These are phyloP conservation scores for Danionella dracula DNA, from an alignment of 2,797 vertebrate species.

Conservation along the genomic window DNA sequence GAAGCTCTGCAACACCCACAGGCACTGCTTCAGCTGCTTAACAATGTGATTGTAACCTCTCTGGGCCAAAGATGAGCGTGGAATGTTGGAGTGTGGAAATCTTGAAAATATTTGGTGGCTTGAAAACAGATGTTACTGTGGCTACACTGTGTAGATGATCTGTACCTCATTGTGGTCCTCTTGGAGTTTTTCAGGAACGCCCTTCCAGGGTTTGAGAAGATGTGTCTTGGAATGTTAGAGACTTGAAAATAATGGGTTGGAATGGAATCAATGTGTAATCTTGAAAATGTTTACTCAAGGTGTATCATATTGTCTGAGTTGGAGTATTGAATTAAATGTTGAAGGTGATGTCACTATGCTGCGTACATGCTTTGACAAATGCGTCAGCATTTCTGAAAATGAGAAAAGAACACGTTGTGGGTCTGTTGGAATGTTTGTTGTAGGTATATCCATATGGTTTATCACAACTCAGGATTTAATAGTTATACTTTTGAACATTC, in stretches of 20 bases:
- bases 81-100: constrained; percentile 26
- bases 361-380: too few species aligned
- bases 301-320: not conserved
- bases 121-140: constrained; percentile 3
- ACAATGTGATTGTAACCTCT: not conserved
- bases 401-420: not conserved
- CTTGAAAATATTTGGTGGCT: not conserved
- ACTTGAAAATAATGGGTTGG: not conserved
- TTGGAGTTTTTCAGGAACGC: too few species aligned
- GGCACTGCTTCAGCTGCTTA: constrained; percentile 5
- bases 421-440: not conserved
- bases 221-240: too few species aligned
- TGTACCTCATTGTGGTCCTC: too few species aligned
- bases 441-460: too few species aligned
- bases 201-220: too few species aligned
- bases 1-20: constrained; percentile 20
- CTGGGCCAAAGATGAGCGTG: constrained; percentile 25
- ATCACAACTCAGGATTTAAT: too few species aligned
- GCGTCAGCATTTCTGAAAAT: too few species aligned
- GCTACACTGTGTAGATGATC: not conserved
- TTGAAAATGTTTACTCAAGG: not conserved
- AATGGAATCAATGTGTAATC: not conserved
- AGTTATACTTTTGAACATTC: too few species aligned
- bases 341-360: too few species aligned
- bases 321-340: too few species aligned